A percentile compares a stretch with the other conserved stretches of the same genome.
phyloP scores from a whole-genome alignment of 2,888 invertebrate genomes.

The Hydraecia micacea region DNA sequence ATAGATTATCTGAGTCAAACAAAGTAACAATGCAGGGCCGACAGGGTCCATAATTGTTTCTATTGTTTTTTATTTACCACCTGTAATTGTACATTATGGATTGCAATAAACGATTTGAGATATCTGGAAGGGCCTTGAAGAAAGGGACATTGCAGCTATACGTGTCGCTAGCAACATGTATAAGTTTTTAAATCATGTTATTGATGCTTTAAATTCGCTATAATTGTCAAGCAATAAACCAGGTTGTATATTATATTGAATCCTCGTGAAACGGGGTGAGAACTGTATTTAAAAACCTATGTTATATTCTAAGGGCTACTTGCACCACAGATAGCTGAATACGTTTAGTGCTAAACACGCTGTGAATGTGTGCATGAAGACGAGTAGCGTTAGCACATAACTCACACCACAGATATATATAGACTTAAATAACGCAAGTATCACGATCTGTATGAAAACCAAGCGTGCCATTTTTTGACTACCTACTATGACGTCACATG shows the following conservation, averaged over 20 bases:
- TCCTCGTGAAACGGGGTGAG: constrained; percentile 41
- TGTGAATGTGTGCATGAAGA: too few relatives aligned
- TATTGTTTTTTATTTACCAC: too few relatives aligned
- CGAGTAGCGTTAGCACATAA: too few relatives aligned
- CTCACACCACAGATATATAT: too few relatives aligned
- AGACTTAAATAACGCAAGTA: too few relatives aligned
- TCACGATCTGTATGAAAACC: too few relatives aligned
- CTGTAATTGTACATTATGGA: too few relatives aligned
- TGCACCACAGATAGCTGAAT: not conserved
- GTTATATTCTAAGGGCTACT: not conserved
- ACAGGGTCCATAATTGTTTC: too few relatives aligned
- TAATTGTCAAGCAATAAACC: constrained; percentile 32
- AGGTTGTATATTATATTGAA: constrained; percentile 27
- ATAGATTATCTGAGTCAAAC: not conserved
- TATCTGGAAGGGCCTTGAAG: not conserved
- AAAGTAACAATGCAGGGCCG: not conserved
- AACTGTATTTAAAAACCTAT: constrained; percentile 32
- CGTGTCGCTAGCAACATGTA: not conserved
- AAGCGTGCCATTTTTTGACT: too few relatives aligned
- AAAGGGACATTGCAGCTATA: not conserved
- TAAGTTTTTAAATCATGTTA: constrained; percentile 6
- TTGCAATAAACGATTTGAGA: too few relatives aligned
- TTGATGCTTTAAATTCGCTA: not conserved
- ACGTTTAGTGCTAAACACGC: not conserved
- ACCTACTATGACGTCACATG: too few relatives aligned